Percentiles rank a stretch among this genome's conserved stretches.
Evolutionary conservation across 2,888 invertebrate genomes (phyloP).

Genomic region (Glomeris marginata): DNA sequence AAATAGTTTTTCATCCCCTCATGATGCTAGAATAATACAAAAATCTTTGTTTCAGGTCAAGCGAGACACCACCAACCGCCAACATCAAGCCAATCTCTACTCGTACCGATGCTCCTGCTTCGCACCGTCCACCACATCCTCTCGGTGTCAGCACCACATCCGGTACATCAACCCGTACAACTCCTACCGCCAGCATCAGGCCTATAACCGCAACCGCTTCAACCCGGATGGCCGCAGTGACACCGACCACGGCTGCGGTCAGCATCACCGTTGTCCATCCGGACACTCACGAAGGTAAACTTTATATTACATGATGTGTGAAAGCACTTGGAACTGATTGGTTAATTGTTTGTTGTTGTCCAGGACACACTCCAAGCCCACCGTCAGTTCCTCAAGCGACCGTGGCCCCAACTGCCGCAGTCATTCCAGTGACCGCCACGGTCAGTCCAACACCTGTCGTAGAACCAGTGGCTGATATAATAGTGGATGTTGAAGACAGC

Average conservation of each 20-base stretch:
- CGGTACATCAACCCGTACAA: constrained; percentile 45
- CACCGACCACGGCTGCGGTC: constrained; percentile 18
- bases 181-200: constrained; percentile 79
- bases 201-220: constrained; percentile 55
- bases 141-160: constrained; percentile 12
- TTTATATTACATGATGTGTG: neutral
- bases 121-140: constrained; percentile 17
- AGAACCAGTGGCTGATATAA: neutral
- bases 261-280: neutral
- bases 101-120: constrained; percentile 25
- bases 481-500: constrained; percentile 3
- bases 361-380: constrained; percentile 3
- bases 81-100: constrained; percentile 92
- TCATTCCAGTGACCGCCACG: constrained; percentile 24
- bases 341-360: too few species aligned
- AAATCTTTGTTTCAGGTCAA: too few species aligned
- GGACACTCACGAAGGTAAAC: constrained; percentile 6
- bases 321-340: too few species aligned
- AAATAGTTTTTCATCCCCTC: too few species aligned
- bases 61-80: constrained; percentile 51
- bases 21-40: too few species aligned
- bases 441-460: constrained; percentile 28
- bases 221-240: constrained; percentile 19
- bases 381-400: constrained; percentile 15
- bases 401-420: constrained; percentile 19